phyloP scores from a whole-genome alignment of 2,113 vertebrate species.

The Caloenas nicobarica region DNA sequence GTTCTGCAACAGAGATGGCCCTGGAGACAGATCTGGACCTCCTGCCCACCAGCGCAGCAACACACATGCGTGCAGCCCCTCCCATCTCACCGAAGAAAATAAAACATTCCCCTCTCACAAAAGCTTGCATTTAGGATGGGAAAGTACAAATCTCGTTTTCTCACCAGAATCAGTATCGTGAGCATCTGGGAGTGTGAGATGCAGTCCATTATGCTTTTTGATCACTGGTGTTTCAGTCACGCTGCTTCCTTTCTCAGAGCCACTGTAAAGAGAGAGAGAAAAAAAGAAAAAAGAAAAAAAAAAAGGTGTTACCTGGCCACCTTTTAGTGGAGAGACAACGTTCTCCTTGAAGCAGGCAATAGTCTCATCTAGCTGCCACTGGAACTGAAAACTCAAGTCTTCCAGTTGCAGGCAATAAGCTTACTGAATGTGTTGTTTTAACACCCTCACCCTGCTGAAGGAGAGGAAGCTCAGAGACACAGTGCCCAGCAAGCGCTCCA shows the following conservation, averaged over 20 bases:
- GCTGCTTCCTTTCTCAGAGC: slow-evolving; percentile 89
- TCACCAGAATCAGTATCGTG: slow-evolving; percentile 89
- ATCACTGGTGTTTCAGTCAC: slow-evolving; percentile 77
- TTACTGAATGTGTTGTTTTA: neutral
- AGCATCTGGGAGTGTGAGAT: slow-evolving; percentile 91
- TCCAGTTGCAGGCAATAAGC: neutral
- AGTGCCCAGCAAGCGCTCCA: neutral
- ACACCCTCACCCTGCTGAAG: neutral
- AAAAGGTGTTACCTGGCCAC: neutral
- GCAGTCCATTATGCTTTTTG: slow-evolving; percentile 83
- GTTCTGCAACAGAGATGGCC: neutral
- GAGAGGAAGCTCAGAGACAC: neutral
- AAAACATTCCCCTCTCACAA: neutral
- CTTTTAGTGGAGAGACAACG: neutral
- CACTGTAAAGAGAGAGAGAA: slow-evolving; percentile 77
- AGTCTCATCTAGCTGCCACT: neutral
- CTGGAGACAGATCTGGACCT: neutral
- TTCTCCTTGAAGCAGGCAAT: neutral
- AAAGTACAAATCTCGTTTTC: slow-evolving; percentile 14
- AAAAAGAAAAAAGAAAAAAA: neutral
- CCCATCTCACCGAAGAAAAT: neutral
- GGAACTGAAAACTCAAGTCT: neutral
- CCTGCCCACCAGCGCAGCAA: neutral
- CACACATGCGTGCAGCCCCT: fast-evolving
- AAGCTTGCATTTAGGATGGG: neutral